A percentile compares a stretch with the other conserved stretches of the same genome.
Evolutionary conservation across 2,797 vertebrate genomes (phyloP).

Genomic region (Holocentrus rufus): DNA sequence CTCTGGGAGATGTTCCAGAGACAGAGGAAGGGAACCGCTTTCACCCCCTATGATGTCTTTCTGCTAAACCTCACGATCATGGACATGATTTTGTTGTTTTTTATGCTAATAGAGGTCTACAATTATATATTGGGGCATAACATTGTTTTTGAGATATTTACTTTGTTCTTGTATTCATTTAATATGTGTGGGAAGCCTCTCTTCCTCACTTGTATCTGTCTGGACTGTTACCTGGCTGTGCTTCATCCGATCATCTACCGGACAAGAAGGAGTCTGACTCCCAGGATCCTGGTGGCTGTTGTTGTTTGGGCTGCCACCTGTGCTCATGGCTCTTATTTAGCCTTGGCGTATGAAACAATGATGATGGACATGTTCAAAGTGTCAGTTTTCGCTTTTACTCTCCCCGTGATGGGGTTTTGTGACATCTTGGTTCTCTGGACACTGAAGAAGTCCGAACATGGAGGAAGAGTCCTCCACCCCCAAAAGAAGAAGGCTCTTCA

Average conservation of each 20-base stretch:
- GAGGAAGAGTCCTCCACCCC: conserved; percentile 46
- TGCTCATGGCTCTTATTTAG: not conserved
- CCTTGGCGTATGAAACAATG: fast-evolving
- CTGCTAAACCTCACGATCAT: conserved; percentile 33
- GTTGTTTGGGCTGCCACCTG: conserved; percentile 19
- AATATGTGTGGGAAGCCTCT: conserved; percentile 47
- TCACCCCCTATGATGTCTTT: conserved; percentile 30
- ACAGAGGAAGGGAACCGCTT: conserved; percentile 3
- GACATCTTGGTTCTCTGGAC: conserved; percentile 41
- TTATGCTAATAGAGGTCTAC: not conserved
- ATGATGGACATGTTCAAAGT: fast-evolving
- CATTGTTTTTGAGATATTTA: fast-evolving
- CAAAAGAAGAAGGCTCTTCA: conserved; percentile 60
- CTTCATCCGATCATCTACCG: conserved; percentile 54
- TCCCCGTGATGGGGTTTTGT: conserved; percentile 51
- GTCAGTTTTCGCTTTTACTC: conserved; percentile 9
- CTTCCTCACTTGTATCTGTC: conserved; percentile 50
- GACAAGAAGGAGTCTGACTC: conserved; percentile 12
- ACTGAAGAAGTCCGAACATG: conserved; percentile 42
- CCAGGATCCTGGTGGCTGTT: not conserved
- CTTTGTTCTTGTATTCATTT: conserved; percentile 15
- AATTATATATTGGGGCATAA: not conserved
- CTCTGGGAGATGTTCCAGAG: conserved; percentile 25
- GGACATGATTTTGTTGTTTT: conserved; percentile 19
- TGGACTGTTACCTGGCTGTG: conserved; percentile 65